A percentile compares a stretch with the other conserved stretches of the same genome.
Conservation (phyloP, 2,113 vertebrate genomes). For the Ailuropoda melanoleuca region DNA sequence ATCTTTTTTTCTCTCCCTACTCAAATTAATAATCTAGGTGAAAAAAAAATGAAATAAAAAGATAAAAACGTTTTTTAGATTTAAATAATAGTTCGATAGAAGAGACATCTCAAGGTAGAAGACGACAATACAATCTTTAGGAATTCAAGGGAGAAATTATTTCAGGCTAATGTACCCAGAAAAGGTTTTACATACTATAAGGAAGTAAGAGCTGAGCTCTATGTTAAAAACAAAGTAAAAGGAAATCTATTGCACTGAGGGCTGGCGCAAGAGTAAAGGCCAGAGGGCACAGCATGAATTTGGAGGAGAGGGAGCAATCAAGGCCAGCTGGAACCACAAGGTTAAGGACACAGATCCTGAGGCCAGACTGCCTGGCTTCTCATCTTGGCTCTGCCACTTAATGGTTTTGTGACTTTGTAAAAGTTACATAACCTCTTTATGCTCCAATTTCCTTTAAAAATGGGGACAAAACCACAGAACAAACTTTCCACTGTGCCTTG, state of each 20-base stretch:
- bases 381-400: background rate
- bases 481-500: background rate
- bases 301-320: background rate
- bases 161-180: background rate
- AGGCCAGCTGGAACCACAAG: fast-evolving
- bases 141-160: background rate
- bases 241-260: background rate
- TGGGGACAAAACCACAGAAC: background rate
- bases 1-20: background rate
- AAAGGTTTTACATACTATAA: background rate
- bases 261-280: background rate
- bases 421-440: background rate
- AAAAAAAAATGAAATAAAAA: background rate
- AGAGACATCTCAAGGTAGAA: background rate
- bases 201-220: background rate
- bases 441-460: constrained; percentile 1
- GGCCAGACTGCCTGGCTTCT: background rate
- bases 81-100: background rate
- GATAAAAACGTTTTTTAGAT: background rate
- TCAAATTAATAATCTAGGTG: constrained; percentile 15
- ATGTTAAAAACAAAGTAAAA: background rate
- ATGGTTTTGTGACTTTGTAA: background rate
- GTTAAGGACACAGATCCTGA: background rate
- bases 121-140: background rate
- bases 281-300: background rate